These are phyloP conservation scores for Himalopsyche japonica DNA, from an alignment of 2,888 invertebrate species.

Conservation along the genomic window DNA sequence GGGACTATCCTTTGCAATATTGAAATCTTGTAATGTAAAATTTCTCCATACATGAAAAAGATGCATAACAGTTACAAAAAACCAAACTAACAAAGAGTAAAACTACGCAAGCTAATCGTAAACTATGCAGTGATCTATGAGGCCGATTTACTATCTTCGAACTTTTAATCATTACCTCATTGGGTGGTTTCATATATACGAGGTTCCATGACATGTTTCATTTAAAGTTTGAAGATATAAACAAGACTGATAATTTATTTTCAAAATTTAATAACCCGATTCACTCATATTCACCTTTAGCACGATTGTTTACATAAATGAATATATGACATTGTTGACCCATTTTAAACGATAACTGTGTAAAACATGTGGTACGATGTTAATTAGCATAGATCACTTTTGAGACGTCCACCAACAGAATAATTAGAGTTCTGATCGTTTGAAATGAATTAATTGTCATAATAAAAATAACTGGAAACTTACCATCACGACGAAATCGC, in stretches of 20 bases:
- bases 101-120: neutral
- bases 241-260: neutral
- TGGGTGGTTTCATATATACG: neutral
- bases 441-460: neutral
- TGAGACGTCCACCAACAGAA: neutral
- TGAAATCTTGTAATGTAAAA: neutral
- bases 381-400: neutral
- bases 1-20: neutral
- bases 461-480: constrained; percentile 39
- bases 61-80: neutral
- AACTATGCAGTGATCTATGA: neutral
- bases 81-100: neutral
- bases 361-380: neutral
- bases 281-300: neutral
- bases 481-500: constrained; percentile 54
- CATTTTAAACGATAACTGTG: constrained; percentile 3
- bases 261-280: neutral
- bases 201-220: neutral
- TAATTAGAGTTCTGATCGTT: neutral
- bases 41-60: neutral
- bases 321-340: constrained; percentile 15
- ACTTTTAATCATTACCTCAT: neutral
- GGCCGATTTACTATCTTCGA: neutral
- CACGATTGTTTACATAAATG: neutral
- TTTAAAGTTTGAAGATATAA: neutral